Evolutionary conservation across 2,888 invertebrate genomes (phyloP), one percentile per base, ranked within the genome.

Genomic region (Drosophila emarginata): DNA sequence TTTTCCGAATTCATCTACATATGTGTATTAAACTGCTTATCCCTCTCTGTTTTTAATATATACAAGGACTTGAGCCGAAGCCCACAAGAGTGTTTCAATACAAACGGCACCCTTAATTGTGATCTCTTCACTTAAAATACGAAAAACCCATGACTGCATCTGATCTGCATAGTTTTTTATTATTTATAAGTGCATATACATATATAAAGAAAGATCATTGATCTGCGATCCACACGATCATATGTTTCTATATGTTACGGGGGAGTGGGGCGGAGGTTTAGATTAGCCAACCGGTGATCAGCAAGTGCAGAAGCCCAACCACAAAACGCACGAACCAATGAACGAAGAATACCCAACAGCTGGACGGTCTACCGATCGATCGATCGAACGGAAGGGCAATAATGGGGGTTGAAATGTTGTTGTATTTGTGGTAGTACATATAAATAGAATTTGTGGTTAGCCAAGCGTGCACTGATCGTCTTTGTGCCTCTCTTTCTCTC

Each of bases 321-420:
- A 53, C 53, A 53, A 11, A 53, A 53, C 14, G 32, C 15, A 28
- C 15, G 32, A 28, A 15, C 32, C 45, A 45, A 45, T 45, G 45
- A 45, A 45, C 18, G 45, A 45, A 21, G 18, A 45, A 21, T 18
- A 21, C 1, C 18, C 21, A 45, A 45, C 40, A 28, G 28, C 4
- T 28, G 2, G 12, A 40, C 2, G 2, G 2, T 15, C 2, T 11
- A 45, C 3, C 15, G 9, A 15, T 7, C 15, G 40, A 18, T 9
- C 21, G 45, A 45, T 21, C 45, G 12, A 21, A 18, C 45, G 45
- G 12, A 45, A 18, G 45, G 3, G 9, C 40, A 15, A 45, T 45
- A 4, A 45, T 45, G 45, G 45, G 45, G 45, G 45, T 21, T 45
- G 45, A 45, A 45, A 28, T 53, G 53, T 53, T 53, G 53, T 53